Base-by-base conservation (phyloP, 2,113 vertebrate species). In the Aviceda subcristata region DNA sequence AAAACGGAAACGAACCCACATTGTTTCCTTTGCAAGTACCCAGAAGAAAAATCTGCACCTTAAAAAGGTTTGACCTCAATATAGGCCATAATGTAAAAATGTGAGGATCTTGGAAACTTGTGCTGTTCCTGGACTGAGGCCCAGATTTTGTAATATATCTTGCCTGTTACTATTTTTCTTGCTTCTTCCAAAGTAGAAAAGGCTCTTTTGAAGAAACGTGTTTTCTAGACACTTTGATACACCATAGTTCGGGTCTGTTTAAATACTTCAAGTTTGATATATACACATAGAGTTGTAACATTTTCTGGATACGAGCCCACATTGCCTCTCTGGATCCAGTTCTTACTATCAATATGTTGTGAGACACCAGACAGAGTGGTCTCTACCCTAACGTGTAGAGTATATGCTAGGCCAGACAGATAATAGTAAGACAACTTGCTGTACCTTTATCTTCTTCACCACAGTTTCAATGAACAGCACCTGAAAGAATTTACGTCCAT, bases 121-220 rank as follows among this genome's bases (percentile, higher is more conserved):
- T 95, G 91, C 91, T 97, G 95, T 95, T 94, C 74, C 95, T 96
- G 96, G 95, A 95, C 15, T 26, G 55, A 66, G 81, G 96, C 96
- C 95, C 96, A 94, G 95, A 95, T 91, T 95, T 91, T 81, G 95
- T 92, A 94, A 95, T 95, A 90, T 95, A 95, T 97, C 92, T 95
- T 88, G 94, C 91, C 66, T 90, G 57, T 91, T 94, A 92, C 91
- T 96, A 75, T 92, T 97, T 96, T 96, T 80, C 92, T 95, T 94
- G 57, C 80, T 90, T 95, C 50, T 95, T 94, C 85, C 63, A 79
- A 89, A 92, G 96, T 43, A 96, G 89, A 96, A 94, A 96, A 96
- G 69, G 69, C 41, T 95, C 77, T 94, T 94, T 94, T 87, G 86
- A 94, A 96, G 94, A 97, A 95, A 90, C 22, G 4, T 83, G 90